Conservation (phyloP, 2,888 invertebrate species). For the Hirudinaria manillensis region DNA sequence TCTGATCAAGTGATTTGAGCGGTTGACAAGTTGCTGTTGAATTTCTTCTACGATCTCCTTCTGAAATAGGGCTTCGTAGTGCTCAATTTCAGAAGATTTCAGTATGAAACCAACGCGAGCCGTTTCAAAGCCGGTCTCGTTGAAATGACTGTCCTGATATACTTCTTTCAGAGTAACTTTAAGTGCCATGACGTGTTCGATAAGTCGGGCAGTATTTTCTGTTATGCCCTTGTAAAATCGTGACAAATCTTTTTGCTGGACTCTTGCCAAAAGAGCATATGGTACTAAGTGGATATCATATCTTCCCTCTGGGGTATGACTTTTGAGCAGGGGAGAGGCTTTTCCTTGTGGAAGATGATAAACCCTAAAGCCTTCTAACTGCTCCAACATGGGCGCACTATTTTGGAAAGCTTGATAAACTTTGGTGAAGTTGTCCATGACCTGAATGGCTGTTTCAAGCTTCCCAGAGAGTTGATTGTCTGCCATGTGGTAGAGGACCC, state of each 20-base stretch:
- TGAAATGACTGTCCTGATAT: constrained; percentile 30
- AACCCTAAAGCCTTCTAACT: neutral
- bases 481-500: constrained; percentile 32
- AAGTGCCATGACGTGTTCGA: constrained; percentile 30
- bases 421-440: constrained; percentile 35
- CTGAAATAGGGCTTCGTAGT: constrained; percentile 30
- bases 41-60: constrained; percentile 21
- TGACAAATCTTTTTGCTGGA: constrained; percentile 7
- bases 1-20: constrained; percentile 18
- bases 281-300: constrained; percentile 36
- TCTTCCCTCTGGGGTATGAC: constrained; percentile 35
- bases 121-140: constrained; percentile 30
- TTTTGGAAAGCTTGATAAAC: constrained; percentile 35
- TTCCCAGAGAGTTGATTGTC: constrained; percentile 32
- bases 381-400: constrained; percentile 20
- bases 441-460: constrained; percentile 34
- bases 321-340: neutral
- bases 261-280: constrained; percentile 14
- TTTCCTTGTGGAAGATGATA: neutral
- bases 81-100: constrained; percentile 8
- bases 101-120: constrained; percentile 24
- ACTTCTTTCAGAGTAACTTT: constrained; percentile 32
- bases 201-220: constrained; percentile 32
- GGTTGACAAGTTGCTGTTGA: constrained; percentile 12
- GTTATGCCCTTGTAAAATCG: constrained; percentile 31